phyloP scores from a whole-genome alignment of 1,140 invertebrate genomes.

The Globodera ellingtonae region DNA sequence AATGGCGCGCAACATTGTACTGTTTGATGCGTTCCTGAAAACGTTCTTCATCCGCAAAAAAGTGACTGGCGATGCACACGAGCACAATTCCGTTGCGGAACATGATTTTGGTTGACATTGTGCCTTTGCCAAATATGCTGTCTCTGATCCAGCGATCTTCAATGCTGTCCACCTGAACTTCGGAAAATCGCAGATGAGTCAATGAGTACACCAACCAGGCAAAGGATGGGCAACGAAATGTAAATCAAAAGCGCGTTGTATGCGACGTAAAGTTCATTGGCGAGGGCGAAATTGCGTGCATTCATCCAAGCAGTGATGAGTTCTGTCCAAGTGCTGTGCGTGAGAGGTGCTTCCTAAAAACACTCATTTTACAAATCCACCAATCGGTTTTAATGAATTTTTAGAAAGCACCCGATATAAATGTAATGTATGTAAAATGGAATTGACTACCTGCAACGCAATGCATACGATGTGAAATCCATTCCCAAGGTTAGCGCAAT shows the following conservation, averaged over 20 bases:
- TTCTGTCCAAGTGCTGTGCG: too few relatives aligned
- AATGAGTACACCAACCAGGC: neutral
- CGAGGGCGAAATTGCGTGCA: too few relatives aligned
- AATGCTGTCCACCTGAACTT: conserved; percentile 28
- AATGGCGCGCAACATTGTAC: conserved; percentile 21
- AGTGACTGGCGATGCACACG: conserved; percentile 43
- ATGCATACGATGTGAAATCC: conserved; percentile 4
- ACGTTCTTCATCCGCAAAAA: conserved; percentile 32
- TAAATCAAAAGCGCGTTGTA: too few relatives aligned
- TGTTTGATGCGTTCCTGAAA: conserved; percentile 35
- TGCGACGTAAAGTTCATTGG: too few relatives aligned
- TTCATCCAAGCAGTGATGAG: too few relatives aligned
- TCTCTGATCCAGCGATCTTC: conserved; percentile 31
- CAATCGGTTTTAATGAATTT: too few relatives aligned
- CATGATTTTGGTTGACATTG: conserved; percentile 25
- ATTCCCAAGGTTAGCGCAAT: neutral
- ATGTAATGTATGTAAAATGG: conserved; percentile 3
- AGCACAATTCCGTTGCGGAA: conserved; percentile 30
- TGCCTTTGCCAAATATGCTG: conserved; percentile 39
- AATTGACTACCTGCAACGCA: conserved; percentile 18
- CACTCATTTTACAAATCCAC: too few relatives aligned
- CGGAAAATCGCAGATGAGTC: too few relatives aligned
- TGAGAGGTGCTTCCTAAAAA: too few relatives aligned
- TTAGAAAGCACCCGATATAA: too few relatives aligned
- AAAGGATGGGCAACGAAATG: neutral